Conservation (phyloP, 2,113 vertebrate genomes). For the Calonectris borealis region DNA sequence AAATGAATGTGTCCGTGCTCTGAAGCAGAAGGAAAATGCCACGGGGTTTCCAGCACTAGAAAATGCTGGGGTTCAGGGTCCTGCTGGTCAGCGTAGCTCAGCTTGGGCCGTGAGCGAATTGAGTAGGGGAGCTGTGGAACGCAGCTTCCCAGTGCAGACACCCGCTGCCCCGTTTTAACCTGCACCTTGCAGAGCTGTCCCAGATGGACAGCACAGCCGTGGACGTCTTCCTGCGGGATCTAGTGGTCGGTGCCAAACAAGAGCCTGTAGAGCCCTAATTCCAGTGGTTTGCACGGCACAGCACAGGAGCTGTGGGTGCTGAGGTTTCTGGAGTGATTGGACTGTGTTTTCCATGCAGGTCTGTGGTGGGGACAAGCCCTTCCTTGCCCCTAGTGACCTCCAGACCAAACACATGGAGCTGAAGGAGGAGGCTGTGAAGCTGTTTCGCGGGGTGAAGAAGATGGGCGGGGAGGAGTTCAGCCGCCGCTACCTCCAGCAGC, state of each 20-base stretch:
- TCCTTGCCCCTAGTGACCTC: constrained; percentile 92
- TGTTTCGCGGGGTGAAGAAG: constrained; percentile 95
- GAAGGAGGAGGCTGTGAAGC: constrained; percentile 87
- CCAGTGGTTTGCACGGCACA: background rate
- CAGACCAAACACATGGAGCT: constrained; percentile 85
- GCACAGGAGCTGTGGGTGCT: background rate
- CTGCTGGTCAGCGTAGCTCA: background rate
- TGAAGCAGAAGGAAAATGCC: background rate
- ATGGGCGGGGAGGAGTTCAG: constrained; percentile 99
- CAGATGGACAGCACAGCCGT: accelerated
- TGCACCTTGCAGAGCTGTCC: background rate
- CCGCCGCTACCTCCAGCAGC: constrained; percentile 93
- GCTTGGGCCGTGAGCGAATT: background rate
- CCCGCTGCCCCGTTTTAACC: accelerated
- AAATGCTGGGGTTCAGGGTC: background rate
- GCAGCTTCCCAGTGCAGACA: background rate
- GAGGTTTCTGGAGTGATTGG: background rate
- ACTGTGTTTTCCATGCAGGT: constrained; percentile 72
- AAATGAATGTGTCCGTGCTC: accelerated
- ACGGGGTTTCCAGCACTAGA: background rate
- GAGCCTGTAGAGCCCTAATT: background rate
- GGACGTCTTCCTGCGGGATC: background rate
- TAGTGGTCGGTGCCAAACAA: accelerated
- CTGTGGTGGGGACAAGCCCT: constrained; percentile 94
- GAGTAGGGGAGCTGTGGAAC: background rate